Percentiles rank a stretch among this genome's conserved stretches.
Evolutionary conservation across 2,113 vertebrate genomes (phyloP).

Genomic region (Polypterus senegalus): DNA sequence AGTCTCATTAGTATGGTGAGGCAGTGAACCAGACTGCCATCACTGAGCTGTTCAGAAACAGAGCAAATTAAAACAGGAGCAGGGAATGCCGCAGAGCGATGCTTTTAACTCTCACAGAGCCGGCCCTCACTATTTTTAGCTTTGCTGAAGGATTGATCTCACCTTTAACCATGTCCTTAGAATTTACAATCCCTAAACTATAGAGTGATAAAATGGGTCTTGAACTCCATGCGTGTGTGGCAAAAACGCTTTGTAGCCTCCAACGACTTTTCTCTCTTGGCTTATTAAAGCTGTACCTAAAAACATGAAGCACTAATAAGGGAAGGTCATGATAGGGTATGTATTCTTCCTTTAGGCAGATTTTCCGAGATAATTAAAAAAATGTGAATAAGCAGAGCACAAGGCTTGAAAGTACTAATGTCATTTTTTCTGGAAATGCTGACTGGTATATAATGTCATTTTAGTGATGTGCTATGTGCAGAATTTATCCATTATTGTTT

Average conservation of each 20-base stretch:
- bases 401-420: too few relatives aligned
- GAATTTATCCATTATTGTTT: too few relatives aligned
- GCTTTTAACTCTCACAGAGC: conserved; percentile 63
- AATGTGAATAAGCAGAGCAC: too few relatives aligned
- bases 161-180: conserved; percentile 1
- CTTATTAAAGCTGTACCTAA: background rate
- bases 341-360: too few relatives aligned
- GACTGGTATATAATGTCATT: too few relatives aligned
- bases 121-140: conserved; percentile 20
- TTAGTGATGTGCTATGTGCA: too few relatives aligned
- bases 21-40: conserved; percentile 70
- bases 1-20: conserved; percentile 74
- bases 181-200: background rate
- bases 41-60: conserved; percentile 67
- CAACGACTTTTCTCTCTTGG: background rate
- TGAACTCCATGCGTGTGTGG: background rate
- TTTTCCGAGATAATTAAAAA: too few relatives aligned
- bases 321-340: background rate
- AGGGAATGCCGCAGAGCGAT: conserved; percentile 54
- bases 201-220: background rate
- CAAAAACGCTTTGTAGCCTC: background rate
- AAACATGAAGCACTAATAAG: background rate
- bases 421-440: too few relatives aligned
- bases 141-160: background rate
- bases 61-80: conserved; percentile 67